phyloP scores from a whole-genome alignment of 2,797 vertebrate genomes.

The Leuciscus waleckii region DNA sequence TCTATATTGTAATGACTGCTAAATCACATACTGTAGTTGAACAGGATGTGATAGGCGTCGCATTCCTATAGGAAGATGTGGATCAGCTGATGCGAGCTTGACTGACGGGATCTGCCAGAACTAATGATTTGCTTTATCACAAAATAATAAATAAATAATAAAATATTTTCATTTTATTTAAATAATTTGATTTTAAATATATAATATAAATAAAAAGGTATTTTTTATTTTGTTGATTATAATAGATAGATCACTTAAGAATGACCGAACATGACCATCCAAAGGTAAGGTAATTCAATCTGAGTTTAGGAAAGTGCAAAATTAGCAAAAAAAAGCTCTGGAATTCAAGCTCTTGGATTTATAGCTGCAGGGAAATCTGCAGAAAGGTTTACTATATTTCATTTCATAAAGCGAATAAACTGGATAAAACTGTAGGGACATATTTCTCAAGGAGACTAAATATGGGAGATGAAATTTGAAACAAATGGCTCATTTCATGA shows the following conservation, averaged over 20 bases:
- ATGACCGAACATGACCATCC: neutral
- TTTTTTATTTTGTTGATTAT: neutral
- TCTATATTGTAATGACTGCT: too few relatives aligned
- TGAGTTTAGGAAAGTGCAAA: neutral
- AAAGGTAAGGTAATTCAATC: neutral
- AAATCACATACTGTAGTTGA: neutral
- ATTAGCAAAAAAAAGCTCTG: neutral
- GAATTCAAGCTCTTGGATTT: neutral
- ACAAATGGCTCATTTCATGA: slow-evolving; percentile 40
- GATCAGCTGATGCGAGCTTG: neutral
- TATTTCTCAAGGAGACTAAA: slow-evolving; percentile 28
- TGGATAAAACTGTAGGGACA: slow-evolving; percentile 23
- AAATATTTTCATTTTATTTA: neutral
- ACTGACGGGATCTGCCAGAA: neutral
- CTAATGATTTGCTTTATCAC: neutral
- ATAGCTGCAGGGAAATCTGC: slow-evolving; percentile 20
- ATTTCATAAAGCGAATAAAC: slow-evolving; percentile 26
- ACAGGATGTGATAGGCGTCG: neutral
- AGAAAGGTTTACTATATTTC: slow-evolving; percentile 26
- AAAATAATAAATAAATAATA: neutral
- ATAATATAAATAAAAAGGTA: neutral
- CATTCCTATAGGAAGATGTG: neutral
- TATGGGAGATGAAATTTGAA: slow-evolving; percentile 26
- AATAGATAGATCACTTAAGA: neutral
- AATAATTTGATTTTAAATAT: neutral